Evolutionary conservation across 2,797 vertebrate genomes (phyloP), one percentile per base, ranked within the genome.

Genomic region (Sebastolobus altivelis): DNA sequence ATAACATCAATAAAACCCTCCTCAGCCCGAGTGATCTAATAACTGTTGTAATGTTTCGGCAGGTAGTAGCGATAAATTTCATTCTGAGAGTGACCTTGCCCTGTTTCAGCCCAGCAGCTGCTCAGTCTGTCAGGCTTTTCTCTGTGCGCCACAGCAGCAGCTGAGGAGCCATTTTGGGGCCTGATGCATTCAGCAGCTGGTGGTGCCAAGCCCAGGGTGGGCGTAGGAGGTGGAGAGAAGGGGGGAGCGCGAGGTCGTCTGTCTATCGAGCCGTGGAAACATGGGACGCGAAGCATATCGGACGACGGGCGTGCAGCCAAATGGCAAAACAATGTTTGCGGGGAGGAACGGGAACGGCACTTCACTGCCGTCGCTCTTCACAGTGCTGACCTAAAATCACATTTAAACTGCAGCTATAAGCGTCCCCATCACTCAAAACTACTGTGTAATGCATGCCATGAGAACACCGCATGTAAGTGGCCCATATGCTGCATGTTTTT

Each of bases 151-250:
- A 71, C 83, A 73, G 79, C 82, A 79, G 92, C 93, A 94, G 94
- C 93, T 93, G 93, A 95, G 88, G 80, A 89, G 84, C 89, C 91
- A 88, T 92, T 95, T 94, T 91, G 88, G 86, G 87, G 88, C 87
- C 72, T 89, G 84, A 93, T 92, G 84, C 89, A 87, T 92, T 89
- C 88, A 93, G 91, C 94, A 95, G 93, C 93, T 92, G 94, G 92
- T 90, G 87, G 93, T 93, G 89, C 90, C 89, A 87, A 85, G 89
- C 84, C 87, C 73, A 75, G 87, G 89, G 59, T 80, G 88, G 86
- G 88, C 13, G 84, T 74, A 65, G 69, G 31, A 77, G 68, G 63
- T 37, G 52, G 13, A n/a, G 29, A 20, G 35, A 37, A 6, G 33
- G 33, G 25, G 3, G 59, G 75, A 4, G 49, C 2, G 8, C 0